Base-by-base conservation (phyloP, 2,888 invertebrate species). In the Epinotia brunnichana region DNA sequence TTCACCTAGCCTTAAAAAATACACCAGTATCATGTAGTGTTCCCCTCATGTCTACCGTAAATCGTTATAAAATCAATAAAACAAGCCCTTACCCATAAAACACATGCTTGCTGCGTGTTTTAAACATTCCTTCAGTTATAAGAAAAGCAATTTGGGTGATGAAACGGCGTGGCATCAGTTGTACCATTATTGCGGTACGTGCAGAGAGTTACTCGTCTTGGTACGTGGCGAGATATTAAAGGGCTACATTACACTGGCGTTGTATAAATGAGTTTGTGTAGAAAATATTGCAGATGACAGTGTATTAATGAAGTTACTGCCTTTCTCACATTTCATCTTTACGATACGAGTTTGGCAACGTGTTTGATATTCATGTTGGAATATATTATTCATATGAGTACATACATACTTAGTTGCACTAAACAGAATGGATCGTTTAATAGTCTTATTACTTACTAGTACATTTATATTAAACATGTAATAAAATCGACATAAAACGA, bases 101-200 rank as follows among this genome's bases (percentile, higher is more conserved):
- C 90, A 92, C 92, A 92, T 92, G 92, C 91, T 92, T 88, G 88
- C 88, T 79, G 80, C 84, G 79, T 90, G 87, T 88, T 91, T 91
- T 88, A 90, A 91, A 91, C 89, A 90, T 91, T 90, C 91, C 89
- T 90, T 89, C 87, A 89, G 89, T 88, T 88, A 90, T 87, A 90
- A 90, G 86, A 85, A 88, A 90, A 90, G 87, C 90, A 90, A 90
- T 91, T 90, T 90, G 88, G 88, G 88, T 90, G 88, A 87, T 87
- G 82, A 81, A 89, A 90, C n/a, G 19, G 53, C 83, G 86, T 85
- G 85, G 86, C 87, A 86, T 86, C 85, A 84, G 84, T 83, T 87
- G 83, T 83, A 80, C 86, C 87, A 85, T 83, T 72, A 61, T 24
- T 62, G 53, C 44, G 83, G 86, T 86, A 83, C 85, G 83, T 85